These are phyloP conservation scores for Falco biarmicus DNA, from an alignment of 2,797 vertebrate genomes.

Conservation along the genomic window DNA sequence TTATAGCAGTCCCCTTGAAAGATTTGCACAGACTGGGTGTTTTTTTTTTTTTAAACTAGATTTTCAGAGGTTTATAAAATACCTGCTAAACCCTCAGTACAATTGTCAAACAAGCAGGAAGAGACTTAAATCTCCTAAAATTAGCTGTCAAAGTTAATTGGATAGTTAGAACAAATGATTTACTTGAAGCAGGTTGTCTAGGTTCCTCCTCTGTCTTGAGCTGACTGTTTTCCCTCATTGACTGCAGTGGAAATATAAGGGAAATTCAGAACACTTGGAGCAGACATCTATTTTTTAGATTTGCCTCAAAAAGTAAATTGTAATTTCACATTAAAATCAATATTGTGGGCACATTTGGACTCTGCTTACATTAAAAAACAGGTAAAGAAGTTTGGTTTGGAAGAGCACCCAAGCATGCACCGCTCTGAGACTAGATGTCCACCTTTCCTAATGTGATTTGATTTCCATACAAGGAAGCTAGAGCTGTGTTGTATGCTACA, in stretches of 20 bases:
- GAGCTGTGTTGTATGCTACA: neutral
- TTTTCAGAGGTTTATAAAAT: slow-evolving; percentile 22
- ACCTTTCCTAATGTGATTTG: neutral
- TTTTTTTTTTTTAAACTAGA: neutral
- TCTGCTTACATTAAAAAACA: neutral
- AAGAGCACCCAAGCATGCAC: neutral
- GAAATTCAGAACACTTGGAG: neutral
- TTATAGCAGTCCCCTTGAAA: neutral
- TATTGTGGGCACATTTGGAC: neutral
- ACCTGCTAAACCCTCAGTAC: neutral
- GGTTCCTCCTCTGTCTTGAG: neutral
- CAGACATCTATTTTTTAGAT: neutral
- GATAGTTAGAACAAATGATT: slow-evolving; percentile 22
- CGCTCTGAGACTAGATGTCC: neutral
- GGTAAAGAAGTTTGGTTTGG: neutral
- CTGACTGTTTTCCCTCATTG: neutral
- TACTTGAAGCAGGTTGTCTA: neutral
- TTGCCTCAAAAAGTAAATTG: neutral
- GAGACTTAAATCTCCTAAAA: slow-evolving; percentile 14
- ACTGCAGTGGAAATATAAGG: neutral
- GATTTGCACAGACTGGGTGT: neutral
- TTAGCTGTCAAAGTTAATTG: slow-evolving; percentile 41
- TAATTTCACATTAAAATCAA: neutral
- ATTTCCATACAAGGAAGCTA: neutral
- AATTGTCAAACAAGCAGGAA: neutral